Percentiles rank a stretch among this genome's conserved stretches.
Evolutionary conservation across 2,888 invertebrate species (phyloP).

Genomic region (Pasiphila rectangulata): DNA sequence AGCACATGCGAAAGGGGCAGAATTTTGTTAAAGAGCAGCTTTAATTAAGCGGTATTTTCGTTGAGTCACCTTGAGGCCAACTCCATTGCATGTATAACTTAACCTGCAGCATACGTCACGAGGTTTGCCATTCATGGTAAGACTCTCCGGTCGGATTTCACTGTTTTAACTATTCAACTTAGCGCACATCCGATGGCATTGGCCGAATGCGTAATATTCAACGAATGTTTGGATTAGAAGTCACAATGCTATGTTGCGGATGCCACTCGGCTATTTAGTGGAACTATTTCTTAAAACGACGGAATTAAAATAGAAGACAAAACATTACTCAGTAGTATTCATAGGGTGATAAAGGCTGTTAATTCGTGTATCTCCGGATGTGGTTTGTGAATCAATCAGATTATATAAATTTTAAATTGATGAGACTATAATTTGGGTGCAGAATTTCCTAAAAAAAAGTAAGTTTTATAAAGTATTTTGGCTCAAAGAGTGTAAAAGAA

Average conservation of each 20-base stretch:
- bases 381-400: too few relatives aligned
- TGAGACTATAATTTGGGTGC: too few relatives aligned
- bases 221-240: conserved; percentile 28
- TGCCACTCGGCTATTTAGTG: not conserved
- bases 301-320: too few relatives aligned
- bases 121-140: conserved; percentile 34
- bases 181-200: conserved; percentile 32
- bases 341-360: too few relatives aligned
- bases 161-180: conserved; percentile 35
- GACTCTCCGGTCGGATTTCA: conserved; percentile 39
- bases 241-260: conserved; percentile 6
- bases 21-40: too few relatives aligned
- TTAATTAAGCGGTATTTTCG: too few relatives aligned
- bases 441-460: not conserved
- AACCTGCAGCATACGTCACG: not conserved
- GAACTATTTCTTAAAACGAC: not conserved
- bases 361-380: too few relatives aligned
- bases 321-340: too few relatives aligned
- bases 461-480: not conserved
- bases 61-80: not conserved
- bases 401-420: too few relatives aligned
- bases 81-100: not conserved
- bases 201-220: conserved; percentile 36
- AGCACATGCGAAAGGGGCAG: too few relatives aligned
- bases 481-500: conserved; percentile 6